A percentile compares a stretch with the other conserved stretches of the same genome.
phyloP scores from a whole-genome alignment of 2,113 vertebrate genomes.

The Dipodomys spectabilis region DNA sequence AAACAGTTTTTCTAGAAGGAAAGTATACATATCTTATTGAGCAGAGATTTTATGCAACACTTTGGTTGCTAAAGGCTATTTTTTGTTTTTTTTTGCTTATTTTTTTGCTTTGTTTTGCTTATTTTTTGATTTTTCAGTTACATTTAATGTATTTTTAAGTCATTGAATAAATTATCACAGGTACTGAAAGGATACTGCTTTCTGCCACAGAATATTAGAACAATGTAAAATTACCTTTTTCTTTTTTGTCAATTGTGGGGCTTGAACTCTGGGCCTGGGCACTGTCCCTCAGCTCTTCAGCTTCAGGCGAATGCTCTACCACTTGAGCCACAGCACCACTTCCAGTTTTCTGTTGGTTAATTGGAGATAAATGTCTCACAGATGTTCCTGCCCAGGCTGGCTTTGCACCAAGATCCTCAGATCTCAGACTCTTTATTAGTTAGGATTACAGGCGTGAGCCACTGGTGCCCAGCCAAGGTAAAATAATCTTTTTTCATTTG shows the following conservation, averaged over 20 bases:
- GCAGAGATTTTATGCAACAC: neutral
- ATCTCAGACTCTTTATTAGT: no score
- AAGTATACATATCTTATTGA: constrained; percentile 6
- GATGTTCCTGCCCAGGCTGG: no score
- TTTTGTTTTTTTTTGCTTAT: constrained; percentile 34
- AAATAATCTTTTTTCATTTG: constrained; percentile 29
- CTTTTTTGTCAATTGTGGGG: neutral
- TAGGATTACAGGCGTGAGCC: no score
- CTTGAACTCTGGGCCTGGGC: constrained; percentile 21
- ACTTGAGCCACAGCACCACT: no score
- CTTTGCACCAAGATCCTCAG: no score
- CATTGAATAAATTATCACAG: constrained; percentile 16
- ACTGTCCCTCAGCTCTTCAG: no score
- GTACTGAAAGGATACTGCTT: neutral
- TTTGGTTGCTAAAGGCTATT: constrained; percentile 29
- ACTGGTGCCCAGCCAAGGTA: no score
- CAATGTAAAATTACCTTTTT: constrained; percentile 44
- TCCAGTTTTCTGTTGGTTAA: no score
- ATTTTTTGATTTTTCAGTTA: constrained; percentile 53
- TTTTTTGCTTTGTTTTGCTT: constrained; percentile 56
- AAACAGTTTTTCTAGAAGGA: neutral
- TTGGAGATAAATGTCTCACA: no score
- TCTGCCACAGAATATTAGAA: neutral
- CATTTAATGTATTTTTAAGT: neutral
- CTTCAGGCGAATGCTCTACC: no score